These are phyloP conservation scores for Euwallacea fornicatus DNA, from an alignment of 1,140 invertebrate genomes.

Conservation along the genomic window DNA sequence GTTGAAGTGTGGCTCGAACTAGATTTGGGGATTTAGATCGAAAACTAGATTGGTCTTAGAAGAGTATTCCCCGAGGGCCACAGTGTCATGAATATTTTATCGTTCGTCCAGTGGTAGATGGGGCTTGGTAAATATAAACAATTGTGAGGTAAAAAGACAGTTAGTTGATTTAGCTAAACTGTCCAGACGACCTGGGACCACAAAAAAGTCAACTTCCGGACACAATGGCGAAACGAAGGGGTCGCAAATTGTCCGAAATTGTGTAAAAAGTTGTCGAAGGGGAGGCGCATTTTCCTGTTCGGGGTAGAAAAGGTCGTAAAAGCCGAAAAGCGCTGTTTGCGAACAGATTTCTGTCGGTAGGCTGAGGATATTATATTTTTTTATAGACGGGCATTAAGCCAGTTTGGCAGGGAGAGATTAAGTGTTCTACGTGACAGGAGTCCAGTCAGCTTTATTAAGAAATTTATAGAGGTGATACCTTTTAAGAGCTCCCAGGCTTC, in stretches of 20 bases:
- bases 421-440: neutral
- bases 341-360: conserved; percentile 25
- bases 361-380: conserved; percentile 26
- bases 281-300: neutral
- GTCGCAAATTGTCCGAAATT: conserved; percentile 26
- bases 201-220: conserved; percentile 12
- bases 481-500: too few species aligned
- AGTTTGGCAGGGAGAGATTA: neutral
- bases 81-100: neutral
- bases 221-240: conserved; percentile 21
- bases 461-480: neutral
- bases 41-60: neutral
- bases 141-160: neutral
- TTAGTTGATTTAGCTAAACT: conserved; percentile 2
- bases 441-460: conserved; percentile 2
- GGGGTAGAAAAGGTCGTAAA: conserved; percentile 25
- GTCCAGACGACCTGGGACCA: conserved; percentile 4
- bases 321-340: conserved; percentile 28
- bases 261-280: conserved; percentile 31
- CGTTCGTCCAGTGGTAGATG: neutral
- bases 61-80: neutral
- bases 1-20: neutral
- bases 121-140: neutral
- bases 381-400: neutral
- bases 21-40: neutral